Conservation (phyloP, 2,888 invertebrate species). For the Sphecodes monilicornis region DNA sequence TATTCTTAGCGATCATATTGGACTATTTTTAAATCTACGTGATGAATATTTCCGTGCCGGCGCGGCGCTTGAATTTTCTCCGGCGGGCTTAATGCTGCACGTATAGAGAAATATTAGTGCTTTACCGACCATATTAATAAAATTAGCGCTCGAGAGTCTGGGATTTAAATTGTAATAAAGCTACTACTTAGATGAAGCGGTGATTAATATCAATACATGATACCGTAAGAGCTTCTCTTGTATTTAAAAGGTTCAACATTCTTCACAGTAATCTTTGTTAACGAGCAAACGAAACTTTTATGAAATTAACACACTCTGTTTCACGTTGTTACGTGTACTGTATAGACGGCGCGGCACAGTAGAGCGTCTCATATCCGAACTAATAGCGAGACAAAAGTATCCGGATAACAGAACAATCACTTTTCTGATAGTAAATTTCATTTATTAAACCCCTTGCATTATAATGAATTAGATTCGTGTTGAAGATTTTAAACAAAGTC, state of each 20-base stretch:
- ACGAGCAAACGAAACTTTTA: not conserved
- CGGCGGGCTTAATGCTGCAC: not conserved
- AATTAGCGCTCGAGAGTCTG: not conserved
- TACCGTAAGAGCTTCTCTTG: not conserved
- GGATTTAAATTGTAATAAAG: not conserved
- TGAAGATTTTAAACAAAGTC: no score
- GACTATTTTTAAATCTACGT: conserved; percentile 4
- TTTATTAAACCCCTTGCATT: no score
- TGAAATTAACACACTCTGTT: not conserved
- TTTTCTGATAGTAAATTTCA: no score
- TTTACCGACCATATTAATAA: not conserved
- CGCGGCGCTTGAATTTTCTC: not conserved
- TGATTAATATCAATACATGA: not conserved
- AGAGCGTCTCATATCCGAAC: no score
- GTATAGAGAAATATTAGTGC: not conserved
- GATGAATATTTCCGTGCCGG: not conserved
- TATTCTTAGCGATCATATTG: conserved; percentile 6
- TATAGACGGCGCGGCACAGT: no score
- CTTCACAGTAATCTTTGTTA: not conserved
- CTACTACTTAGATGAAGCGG: not conserved
- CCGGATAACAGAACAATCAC: no score
- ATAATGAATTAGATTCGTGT: no score
- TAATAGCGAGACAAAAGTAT: no score
- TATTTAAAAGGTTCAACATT: not conserved
- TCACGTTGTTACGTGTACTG: no score